Conservation (phyloP, 2,797 vertebrate genomes). For the Lagodon rhomboides region DNA sequence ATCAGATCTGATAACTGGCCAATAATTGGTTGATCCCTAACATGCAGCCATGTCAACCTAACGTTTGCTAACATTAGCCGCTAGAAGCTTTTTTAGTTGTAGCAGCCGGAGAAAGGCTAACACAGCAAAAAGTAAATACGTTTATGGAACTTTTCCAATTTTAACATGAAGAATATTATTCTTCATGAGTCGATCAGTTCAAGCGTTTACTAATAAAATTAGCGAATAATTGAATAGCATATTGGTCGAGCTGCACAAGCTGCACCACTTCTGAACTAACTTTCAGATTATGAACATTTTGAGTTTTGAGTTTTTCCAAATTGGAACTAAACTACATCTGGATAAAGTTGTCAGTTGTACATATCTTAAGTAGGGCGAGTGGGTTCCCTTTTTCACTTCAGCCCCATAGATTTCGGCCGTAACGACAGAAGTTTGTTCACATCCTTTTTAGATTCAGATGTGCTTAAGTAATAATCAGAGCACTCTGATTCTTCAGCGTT, state of each 20-base stretch:
- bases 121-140: not conserved
- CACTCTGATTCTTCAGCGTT: not conserved
- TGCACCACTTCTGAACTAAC: too few species aligned
- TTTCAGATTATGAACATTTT: too few species aligned
- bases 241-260: too few species aligned
- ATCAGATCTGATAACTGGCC: too few species aligned
- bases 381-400: too few species aligned
- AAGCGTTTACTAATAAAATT: too few species aligned
- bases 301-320: too few species aligned
- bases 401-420: too few species aligned
- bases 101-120: not conserved
- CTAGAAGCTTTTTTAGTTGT: not conserved
- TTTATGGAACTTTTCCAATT: not conserved
- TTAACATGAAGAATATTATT: not conserved
- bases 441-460: not conserved
- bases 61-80: not conserved
- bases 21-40: too few species aligned
- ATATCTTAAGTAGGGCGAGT: not conserved
- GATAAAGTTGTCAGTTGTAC: not conserved
- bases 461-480: not conserved
- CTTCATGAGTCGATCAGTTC: too few species aligned
- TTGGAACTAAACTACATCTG: slow-evolving; percentile 20
- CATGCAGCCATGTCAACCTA: not conserved
- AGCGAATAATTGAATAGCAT: too few species aligned
- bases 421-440: not conserved